These are phyloP conservation scores for Menura novaehollandiae DNA, from an alignment of 2,113 vertebrate species.

Conservation along the genomic window DNA sequence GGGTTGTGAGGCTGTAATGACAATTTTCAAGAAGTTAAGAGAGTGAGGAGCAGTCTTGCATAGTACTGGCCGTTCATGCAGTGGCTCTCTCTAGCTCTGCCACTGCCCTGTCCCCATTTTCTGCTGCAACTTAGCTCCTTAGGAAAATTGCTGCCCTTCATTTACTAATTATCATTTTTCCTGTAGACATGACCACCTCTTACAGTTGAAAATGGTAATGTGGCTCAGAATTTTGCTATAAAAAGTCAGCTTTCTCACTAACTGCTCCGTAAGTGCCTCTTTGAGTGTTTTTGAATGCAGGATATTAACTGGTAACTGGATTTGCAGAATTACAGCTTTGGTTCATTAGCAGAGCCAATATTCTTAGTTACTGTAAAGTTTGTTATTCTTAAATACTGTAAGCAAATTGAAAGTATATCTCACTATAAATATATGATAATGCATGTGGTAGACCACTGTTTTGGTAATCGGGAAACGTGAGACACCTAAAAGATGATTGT, in stretches of 20 bases:
- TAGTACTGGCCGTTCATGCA: background rate
- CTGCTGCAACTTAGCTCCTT: background rate
- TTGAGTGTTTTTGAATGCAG: background rate
- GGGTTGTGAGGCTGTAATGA: background rate
- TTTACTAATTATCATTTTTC: background rate
- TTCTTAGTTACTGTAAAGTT: background rate
- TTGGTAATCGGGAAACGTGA: background rate
- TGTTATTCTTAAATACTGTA: background rate
- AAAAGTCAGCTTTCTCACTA: background rate
- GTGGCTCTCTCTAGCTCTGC: background rate
- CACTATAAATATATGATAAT: background rate
- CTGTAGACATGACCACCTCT: background rate
- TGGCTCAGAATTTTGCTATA: background rate
- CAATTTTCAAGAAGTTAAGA: background rate
- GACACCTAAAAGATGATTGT: background rate
- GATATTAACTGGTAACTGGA: background rate
- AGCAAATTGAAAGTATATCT: background rate
- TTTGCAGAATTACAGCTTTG: background rate
- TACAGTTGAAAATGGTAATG: background rate
- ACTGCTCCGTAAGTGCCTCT: background rate
- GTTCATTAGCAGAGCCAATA: background rate
- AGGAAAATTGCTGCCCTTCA: background rate
- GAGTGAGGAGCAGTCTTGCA: background rate
- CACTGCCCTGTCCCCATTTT: background rate
- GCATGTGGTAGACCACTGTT: background rate